phyloP scores from a whole-genome alignment of 1,140 invertebrate genomes.

The Drosophila teissieri region DNA sequence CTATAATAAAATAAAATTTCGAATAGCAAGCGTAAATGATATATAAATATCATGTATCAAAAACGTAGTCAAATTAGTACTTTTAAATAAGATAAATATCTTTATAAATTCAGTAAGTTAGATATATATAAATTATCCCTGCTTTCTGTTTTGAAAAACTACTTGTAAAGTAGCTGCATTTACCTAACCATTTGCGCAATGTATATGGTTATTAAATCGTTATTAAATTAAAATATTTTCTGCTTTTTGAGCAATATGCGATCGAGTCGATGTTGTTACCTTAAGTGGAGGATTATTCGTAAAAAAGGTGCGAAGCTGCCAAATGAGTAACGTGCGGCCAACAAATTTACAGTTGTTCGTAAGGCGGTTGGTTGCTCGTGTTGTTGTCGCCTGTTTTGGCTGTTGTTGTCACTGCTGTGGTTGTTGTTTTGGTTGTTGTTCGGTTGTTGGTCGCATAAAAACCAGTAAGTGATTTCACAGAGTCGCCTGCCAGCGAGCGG shows the following conservation, averaged over 20 bases:
- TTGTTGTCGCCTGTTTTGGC: constrained; percentile 17
- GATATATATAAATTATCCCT: too few species aligned
- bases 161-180: neutral
- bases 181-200: neutral
- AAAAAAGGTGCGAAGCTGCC: constrained; percentile 73
- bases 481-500: constrained; percentile 41
- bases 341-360: constrained; percentile 74
- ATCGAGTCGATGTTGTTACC: constrained; percentile 54
- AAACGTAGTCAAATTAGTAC: too few species aligned
- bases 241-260: constrained; percentile 24
- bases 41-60: too few species aligned
- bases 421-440: neutral
- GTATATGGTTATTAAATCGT: constrained; percentile 9
- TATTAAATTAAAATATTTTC: constrained; percentile 42
- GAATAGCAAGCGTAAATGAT: too few species aligned
- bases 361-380: constrained; percentile 28
- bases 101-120: neutral
- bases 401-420: constrained; percentile 3
- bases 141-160: neutral
- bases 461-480: constrained; percentile 81
- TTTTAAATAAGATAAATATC: neutral
- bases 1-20: too few species aligned
- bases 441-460: constrained; percentile 61
- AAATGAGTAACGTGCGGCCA: constrained; percentile 76
- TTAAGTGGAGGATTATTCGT: constrained; percentile 48